Evolutionary conservation across 2,888 invertebrate genomes (phyloP).

Genomic region (Coelinius sp.): DNA sequence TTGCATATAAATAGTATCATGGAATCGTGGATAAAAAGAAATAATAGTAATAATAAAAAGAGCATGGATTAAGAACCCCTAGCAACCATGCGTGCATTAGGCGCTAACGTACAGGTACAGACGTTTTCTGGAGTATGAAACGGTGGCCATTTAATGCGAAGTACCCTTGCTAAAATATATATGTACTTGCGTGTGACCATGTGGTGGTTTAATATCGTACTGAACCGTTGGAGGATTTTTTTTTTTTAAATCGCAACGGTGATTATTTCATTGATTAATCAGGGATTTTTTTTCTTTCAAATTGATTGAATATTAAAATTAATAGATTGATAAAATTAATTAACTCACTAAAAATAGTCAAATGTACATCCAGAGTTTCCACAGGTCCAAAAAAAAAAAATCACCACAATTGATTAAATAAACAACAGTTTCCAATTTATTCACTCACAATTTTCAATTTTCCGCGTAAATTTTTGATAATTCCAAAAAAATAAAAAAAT

Average conservation of each 20-base stretch:
- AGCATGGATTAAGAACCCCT: constrained; percentile 48
- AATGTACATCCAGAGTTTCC: constrained; percentile 49
- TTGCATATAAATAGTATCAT: constrained; percentile 5
- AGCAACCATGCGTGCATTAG: constrained; percentile 56
- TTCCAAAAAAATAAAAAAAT: constrained; percentile 32
- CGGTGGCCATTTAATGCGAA: constrained; percentile 10
- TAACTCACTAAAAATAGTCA: constrained; percentile 48
- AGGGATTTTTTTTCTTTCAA: not conserved
- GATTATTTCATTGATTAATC: not conserved
- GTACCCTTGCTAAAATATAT: constrained; percentile 18
- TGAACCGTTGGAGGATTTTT: constrained; percentile 16
- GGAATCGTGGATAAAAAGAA: constrained; percentile 4
- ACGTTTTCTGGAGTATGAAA: constrained; percentile 28
- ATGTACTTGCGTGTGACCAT: constrained; percentile 19
- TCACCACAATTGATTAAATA: constrained; percentile 22
- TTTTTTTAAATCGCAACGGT: not conserved
- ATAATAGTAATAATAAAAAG: not conserved
- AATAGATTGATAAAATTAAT: too few relatives aligned
- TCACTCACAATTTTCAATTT: constrained; percentile 16
- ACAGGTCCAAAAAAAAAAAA: not conserved
- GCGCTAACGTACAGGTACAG: constrained; percentile 51
- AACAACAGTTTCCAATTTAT: constrained; percentile 4
- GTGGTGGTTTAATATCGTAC: not conserved
- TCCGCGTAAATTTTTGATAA: not conserved
- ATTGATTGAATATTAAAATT: not conserved